Base-by-base conservation (phyloP, 2,797 vertebrate species). In the Sebastes jordani region DNA sequence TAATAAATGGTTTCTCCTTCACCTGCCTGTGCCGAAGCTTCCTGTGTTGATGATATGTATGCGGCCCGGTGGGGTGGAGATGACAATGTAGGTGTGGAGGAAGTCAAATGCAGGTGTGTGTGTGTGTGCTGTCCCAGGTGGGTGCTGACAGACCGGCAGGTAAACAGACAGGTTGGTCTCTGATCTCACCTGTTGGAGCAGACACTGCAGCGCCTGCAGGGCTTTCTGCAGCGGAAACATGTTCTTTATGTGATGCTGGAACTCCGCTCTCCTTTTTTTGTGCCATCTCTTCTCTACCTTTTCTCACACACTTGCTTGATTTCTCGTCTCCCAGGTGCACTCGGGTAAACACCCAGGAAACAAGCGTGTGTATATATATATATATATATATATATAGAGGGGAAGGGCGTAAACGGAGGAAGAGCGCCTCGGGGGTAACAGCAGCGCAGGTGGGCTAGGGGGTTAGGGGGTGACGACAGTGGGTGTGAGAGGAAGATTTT, bases 31-130 rank as follows among this genome's bases (percentile, higher is more conserved):
- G 83, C 86, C 10, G 36, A 71, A 62, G 81, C 91, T 93, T 93
- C 92, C 94, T 94, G 93, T 91, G 89, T 89, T 93, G 93, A 93
- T 94, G 88, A 93, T 92, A 92, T 89, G 89, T 89, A 87, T 92
- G 86, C 52, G 80, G 83, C 73, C 81, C 29, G 30, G 62, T 85
- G 83, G 85, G 91, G 89, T 88, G 92, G 84, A 86, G 87, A 88
- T 89, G 85, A 92, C 89, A 90, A 89, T 90, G 84, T 90, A 88
- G 90, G 91, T 91, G 92, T 89, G 84, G 91, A 93, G 92, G 92
- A 93, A 93, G 93, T 92, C 79, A 80, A 89, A 89, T 88, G 91
- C 90, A 93, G 89, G 89, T 88, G 65, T 87, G 69, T 72, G 46
- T 72, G 46, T 80, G 83, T 82, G 80, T 73, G 32, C 65, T 64